A percentile compares a stretch with the other conserved stretches of the same genome.
Evolutionary conservation across 2,797 vertebrate species (phyloP).

Genomic region (Leuciscus waleckii): DNA sequence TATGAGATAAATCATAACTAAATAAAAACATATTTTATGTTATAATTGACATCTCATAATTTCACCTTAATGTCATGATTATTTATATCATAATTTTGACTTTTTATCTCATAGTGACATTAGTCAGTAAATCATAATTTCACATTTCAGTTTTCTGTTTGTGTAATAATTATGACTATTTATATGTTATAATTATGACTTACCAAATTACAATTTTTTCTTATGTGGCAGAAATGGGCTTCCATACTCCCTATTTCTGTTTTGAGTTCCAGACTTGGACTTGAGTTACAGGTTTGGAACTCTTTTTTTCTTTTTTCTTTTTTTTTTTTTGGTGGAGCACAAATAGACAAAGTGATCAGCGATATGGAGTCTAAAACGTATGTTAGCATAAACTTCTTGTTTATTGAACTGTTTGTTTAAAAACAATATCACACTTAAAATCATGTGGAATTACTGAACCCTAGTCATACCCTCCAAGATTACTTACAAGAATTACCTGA

Average conservation of each 20-base stretch:
- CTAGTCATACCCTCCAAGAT: not conserved
- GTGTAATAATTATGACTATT: not conserved
- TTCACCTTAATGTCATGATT: not conserved
- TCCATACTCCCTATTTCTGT: not conserved
- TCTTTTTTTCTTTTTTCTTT: too few species aligned
- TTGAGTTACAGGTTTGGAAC: not conserved
- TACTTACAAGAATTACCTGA: constrained; percentile 52
- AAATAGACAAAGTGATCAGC: not conserved
- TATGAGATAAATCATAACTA: not conserved
- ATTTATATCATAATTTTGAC: not conserved
- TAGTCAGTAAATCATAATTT: not conserved
- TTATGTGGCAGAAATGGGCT: too few species aligned
- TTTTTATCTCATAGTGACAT: not conserved
- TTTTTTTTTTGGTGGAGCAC: not conserved
- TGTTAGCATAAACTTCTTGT: not conserved
- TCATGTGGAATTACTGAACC: not conserved
- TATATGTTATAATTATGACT: not conserved
- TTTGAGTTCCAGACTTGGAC: not conserved
- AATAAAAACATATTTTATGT: not conserved
- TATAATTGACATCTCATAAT: not conserved
- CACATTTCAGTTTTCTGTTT: not conserved
- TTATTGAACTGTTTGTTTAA: not conserved
- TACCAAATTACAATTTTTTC: not conserved
- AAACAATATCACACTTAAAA: not conserved
- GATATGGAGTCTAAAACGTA: not conserved